phyloP scores from a whole-genome alignment of 2,888 invertebrate genomes.

The Fragum sueziense region DNA sequence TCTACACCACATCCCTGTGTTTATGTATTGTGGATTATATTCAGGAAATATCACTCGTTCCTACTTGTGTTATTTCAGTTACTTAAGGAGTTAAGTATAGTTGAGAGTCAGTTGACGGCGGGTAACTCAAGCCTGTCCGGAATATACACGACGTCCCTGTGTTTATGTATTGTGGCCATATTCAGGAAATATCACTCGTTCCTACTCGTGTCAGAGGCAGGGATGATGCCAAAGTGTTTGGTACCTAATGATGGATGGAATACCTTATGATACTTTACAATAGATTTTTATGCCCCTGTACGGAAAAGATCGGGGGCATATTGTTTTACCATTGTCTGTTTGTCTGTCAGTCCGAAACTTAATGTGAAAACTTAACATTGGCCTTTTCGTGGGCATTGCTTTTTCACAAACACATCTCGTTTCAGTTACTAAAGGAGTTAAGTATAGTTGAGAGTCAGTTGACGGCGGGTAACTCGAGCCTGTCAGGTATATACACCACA shows the following conservation, averaged over 20 bases:
- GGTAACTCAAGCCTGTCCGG: conserved; percentile 90
- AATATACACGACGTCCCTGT: conserved; percentile 94
- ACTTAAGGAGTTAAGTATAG: conserved; percentile 94
- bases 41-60: no score
- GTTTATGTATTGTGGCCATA: conserved; percentile 96
- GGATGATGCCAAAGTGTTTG: no score
- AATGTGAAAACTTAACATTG: no score
- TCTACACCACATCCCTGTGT: no score
- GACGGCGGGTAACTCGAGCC: conserved; percentile 87
- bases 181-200: conserved; percentile 96
- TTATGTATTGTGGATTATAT: not conserved
- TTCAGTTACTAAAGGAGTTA: conserved; percentile 88
- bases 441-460: conserved; percentile 95
- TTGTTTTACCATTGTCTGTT: no score
- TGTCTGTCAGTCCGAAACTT: no score
- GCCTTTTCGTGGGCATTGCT: no score
- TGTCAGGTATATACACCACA: conserved; percentile 94
- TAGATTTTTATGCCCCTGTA: no score
- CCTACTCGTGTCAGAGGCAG: conserved; percentile 83
- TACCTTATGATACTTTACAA: no score
- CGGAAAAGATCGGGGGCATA: no score
- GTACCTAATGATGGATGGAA: no score
- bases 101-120: conserved; percentile 91
- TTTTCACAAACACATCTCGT: no score
- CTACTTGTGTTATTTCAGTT: conserved; percentile 64